These are phyloP conservation scores for Stichodactyla mertensii DNA, from an alignment of 64 coral and sea anemone species.

Conservation along the genomic window DNA sequence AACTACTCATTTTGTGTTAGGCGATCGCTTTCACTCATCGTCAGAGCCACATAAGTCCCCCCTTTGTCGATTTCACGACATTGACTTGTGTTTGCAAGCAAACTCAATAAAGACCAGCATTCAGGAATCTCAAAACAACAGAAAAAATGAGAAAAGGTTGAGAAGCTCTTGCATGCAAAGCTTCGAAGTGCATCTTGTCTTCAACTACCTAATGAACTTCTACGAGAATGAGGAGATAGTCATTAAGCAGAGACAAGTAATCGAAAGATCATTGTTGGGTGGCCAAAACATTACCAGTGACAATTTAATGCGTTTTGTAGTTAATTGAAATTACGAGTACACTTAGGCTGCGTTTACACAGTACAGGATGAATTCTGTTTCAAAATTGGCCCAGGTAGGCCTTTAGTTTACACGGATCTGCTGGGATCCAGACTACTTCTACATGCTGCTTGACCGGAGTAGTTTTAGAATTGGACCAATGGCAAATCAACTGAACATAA, in stretches of 20 bases:
- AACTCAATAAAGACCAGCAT: constrained; percentile 25
- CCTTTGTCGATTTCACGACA: constrained; percentile 11
- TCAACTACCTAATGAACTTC: constrained; percentile 33
- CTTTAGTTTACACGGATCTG: too few species aligned
- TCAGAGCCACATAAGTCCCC: constrained; percentile 25
- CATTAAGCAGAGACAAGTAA: background rate
- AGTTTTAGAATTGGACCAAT: too few species aligned
- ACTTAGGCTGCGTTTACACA: too few species aligned
- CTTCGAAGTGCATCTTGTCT: constrained; percentile 25
- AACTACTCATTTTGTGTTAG: background rate
- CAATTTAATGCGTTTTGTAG: too few species aligned
- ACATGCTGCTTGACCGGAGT: too few species aligned
- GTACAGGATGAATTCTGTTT: too few species aligned
- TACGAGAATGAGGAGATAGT: constrained; percentile 29
- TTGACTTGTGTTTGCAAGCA: constrained; percentile 17
- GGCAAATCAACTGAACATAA: too few species aligned
- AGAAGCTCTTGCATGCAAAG: constrained; percentile 42
- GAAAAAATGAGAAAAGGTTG: constrained; percentile 17
- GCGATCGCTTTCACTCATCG: constrained; percentile 4
- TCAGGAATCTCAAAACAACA: constrained; percentile 26
- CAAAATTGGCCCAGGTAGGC: too few species aligned
- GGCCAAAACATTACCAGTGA: too few species aligned
- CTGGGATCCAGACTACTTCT: too few species aligned
- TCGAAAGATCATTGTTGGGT: background rate
- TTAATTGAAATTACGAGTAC: too few species aligned